Evolutionary conservation across 35 echinoderm and acorn worm genomes (phyloP), one percentile per base, ranked within the genome.

Genomic region (Heliocidaris erythrogramma): DNA sequence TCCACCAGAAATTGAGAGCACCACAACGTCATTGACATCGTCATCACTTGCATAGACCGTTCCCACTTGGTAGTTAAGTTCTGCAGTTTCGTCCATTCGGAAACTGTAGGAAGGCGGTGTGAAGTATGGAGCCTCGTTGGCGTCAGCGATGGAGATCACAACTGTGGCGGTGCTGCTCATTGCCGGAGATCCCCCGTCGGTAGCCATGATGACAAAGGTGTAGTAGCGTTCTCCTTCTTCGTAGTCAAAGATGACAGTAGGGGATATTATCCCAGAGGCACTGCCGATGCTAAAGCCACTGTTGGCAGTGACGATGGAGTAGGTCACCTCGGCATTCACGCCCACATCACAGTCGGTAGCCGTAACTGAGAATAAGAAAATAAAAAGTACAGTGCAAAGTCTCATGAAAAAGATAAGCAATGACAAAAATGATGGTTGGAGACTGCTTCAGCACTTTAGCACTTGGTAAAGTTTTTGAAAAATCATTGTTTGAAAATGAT

Each of bases 21-120:
- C 65, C 35, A 99, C 92, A 49, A 31, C 49, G 59, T 97, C 96
- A 85, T 61, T 4, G 2, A 32, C 92, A 94, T 99, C 98, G 13
- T 96, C 93, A 59, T 99, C 98, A 27, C 97, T 99, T 13, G 96
- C 98, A 88, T 97, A 97, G 13, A 99, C 98, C 30, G 97, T 99
- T 29, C 96, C 97, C 13, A 99, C 95, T 86, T 92, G 94, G 49
- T 97, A 99, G 32, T 92, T 87, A 9, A 52, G 49, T 16, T 42
- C 50, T 14, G 98, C 98, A 42, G 94, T 96, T 85, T 99, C 98
- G 88, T 97, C 97, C 42, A 99, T 85, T 16, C 94, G 53, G 92
- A 99, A 99, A 13, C 91, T 61, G 17, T 92, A 85, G n/a, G 94
- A 95, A 61, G 95, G 94, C 5, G 96, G 90, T 30, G 95, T 94